Evolutionary conservation across 2,797 vertebrate genomes (phyloP), one percentile per base, ranked within the genome.

Genomic region (Malurus leucopterus): DNA sequence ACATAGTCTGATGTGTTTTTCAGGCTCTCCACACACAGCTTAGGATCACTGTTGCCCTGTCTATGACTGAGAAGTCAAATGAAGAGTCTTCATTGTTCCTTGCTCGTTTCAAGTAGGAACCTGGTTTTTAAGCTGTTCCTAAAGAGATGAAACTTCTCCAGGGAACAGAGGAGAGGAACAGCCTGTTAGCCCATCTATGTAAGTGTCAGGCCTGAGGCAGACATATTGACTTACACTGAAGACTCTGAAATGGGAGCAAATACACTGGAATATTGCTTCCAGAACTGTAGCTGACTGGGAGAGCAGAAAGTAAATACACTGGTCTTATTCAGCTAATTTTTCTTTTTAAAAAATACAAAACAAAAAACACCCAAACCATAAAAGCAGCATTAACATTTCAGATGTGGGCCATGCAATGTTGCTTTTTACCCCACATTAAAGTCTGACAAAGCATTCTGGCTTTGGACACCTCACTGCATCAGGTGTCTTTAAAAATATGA

Each of bases 401-500:
- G 49, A 61, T 78, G 43, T 19, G 24, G 23, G 36, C 29, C 23
- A 26, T 20, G 18, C 14, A 72, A 38, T 32, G 54, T 79, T 67
- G 43, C 7, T 84, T 36, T 84, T 88, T 23, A 87, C 57, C 49
- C 32, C 34, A 29, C 43, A n/a, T 74, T 82, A 55, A 62, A 82
- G 20, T 41, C 34, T 79, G 59, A 72, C 38, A 80, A 89, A 85
- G 8, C 26, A 5, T 72, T 77, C 85, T 88, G 90, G 62, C 18
- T 68, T 87, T 9, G 6, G 32, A 36, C 19, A 43, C 18, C 24
- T 72, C 19, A 9, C 18, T 81, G 26, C 27, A 78, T 78, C 49
- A 91, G 86, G 82, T 91, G 73, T 57, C 65, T 61, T 88, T 80
- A 90, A 84, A 93, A 90, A 65, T 71, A 40, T 22, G 32, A 62